Percentiles rank a stretch among this genome's conserved stretches.
Conservation (phyloP, 2,113 vertebrate genomes). For the Connochaetes taurinus region DNA sequence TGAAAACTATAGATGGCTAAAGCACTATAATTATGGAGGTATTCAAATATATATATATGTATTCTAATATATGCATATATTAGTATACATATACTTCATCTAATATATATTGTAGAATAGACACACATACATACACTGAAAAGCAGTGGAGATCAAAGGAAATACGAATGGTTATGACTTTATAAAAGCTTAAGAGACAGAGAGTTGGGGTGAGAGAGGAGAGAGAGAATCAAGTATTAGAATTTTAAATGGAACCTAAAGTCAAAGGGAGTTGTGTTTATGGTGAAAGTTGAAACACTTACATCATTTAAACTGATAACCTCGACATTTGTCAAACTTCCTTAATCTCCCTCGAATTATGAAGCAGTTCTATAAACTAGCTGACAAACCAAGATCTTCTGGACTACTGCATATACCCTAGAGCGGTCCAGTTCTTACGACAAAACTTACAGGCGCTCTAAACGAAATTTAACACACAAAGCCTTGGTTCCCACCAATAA, state of each 20-base stretch:
- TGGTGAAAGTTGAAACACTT: background rate
- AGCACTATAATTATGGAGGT: background rate
- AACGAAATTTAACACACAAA: slow-evolving; percentile 20
- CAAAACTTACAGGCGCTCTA: slow-evolving; percentile 8
- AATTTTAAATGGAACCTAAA: background rate
- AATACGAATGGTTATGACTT: background rate
- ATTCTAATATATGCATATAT: background rate
- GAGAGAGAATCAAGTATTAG: background rate
- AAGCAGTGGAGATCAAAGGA: background rate
- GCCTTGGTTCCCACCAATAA: background rate
- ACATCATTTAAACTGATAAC: background rate
- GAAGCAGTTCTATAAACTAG: slow-evolving; percentile 24
- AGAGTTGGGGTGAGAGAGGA: background rate
- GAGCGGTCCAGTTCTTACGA: background rate
- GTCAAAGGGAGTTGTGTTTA: background rate
- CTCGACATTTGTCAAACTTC: background rate
- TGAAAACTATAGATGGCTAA: background rate
- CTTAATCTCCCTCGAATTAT: background rate
- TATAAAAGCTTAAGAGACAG: background rate
- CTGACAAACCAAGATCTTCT: background rate
- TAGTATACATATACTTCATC: background rate
- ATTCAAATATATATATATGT: background rate
- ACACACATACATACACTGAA: background rate
- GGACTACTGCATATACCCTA: background rate
- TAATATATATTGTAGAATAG: background rate